phyloP scores from a whole-genome alignment of 2,888 invertebrate species.

The Neoascia interrupta region DNA sequence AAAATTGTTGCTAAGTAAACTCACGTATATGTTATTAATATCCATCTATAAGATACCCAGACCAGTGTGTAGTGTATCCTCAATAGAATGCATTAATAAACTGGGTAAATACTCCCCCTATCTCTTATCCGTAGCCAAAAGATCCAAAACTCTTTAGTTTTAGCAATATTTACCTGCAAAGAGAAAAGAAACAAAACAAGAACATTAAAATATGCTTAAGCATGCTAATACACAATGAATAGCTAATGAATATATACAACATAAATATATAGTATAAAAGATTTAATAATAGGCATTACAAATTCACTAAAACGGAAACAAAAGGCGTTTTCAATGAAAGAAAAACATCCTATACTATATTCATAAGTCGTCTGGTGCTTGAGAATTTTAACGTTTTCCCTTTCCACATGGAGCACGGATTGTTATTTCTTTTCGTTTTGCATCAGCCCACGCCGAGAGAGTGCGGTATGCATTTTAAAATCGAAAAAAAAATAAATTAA shows the following conservation, averaged over 20 bases:
- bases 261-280: slow-evolving; percentile 48
- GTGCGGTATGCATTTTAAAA: slow-evolving; percentile 61
- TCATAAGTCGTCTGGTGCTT: slow-evolving; percentile 18
- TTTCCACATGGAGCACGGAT: slow-evolving; percentile 6
- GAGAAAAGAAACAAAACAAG: slow-evolving; percentile 26
- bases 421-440: slow-evolving; percentile 21
- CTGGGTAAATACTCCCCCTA: not conserved
- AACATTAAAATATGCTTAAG: slow-evolving; percentile 32
- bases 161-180: slow-evolving; percentile 52
- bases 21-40: too few relatives aligned
- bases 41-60: too few relatives aligned
- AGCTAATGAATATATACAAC: slow-evolving; percentile 38
- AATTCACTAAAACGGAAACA: slow-evolving; percentile 59
- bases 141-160: not conserved
- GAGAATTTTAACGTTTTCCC: slow-evolving; percentile 24
- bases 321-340: slow-evolving; percentile 38
- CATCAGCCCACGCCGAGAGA: slow-evolving; percentile 23
- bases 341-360: slow-evolving; percentile 10
- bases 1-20: too few relatives aligned
- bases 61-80: too few relatives aligned
- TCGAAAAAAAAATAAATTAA: too few relatives aligned
- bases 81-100: too few relatives aligned
- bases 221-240: not conserved
- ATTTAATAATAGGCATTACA: slow-evolving; percentile 30
- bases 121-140: not conserved